These are phyloP conservation scores for Serranus cabrilla DNA, from an alignment of 2,797 vertebrate genomes.

Conservation along the genomic window DNA sequence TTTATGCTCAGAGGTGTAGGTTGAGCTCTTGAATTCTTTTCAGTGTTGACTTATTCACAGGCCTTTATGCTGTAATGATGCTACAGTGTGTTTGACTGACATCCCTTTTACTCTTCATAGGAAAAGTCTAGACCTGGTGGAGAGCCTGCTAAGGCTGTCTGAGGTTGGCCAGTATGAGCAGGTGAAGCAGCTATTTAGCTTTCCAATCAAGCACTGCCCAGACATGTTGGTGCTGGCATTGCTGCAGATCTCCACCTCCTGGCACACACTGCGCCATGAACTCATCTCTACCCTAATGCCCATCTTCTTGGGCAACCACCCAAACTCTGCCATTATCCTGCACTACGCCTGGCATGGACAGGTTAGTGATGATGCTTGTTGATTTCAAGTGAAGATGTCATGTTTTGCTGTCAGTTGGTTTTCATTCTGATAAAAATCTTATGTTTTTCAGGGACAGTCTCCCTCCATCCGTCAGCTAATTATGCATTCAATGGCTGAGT, in stretches of 20 bases:
- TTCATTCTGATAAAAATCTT: neutral
- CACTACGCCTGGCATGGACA: conserved; percentile 99
- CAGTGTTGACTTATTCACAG: neutral
- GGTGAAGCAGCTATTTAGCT: conserved; percentile 99
- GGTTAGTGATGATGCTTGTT: conserved; percentile 81
- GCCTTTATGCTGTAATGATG: neutral
- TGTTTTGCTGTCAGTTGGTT: neutral
- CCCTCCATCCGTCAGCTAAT: conserved; percentile 99
- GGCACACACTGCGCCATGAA: conserved; percentile 98
- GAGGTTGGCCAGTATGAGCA: conserved; percentile 99
- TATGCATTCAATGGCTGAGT: conserved; percentile 99
- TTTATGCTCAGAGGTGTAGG: neutral
- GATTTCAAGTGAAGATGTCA: neutral
- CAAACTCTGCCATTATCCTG: conserved; percentile 99
- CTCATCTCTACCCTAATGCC: conserved; percentile 99
- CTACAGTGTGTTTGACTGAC: neutral
- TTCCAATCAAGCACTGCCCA: conserved; percentile 99
- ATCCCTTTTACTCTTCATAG: conserved; percentile 77
- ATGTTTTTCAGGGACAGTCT: conserved; percentile 90
- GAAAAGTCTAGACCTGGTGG: conserved; percentile 99
- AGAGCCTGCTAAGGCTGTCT: conserved; percentile 94
- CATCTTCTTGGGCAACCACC: conserved; percentile 98
- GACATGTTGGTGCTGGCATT: conserved; percentile 98
- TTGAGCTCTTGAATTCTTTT: neutral
- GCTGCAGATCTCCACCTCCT: conserved; percentile 97